Percentiles rank a stretch among this genome's conserved stretches.
phyloP scores from a whole-genome alignment of 2,797 vertebrate species.

The Chromis chromis region DNA sequence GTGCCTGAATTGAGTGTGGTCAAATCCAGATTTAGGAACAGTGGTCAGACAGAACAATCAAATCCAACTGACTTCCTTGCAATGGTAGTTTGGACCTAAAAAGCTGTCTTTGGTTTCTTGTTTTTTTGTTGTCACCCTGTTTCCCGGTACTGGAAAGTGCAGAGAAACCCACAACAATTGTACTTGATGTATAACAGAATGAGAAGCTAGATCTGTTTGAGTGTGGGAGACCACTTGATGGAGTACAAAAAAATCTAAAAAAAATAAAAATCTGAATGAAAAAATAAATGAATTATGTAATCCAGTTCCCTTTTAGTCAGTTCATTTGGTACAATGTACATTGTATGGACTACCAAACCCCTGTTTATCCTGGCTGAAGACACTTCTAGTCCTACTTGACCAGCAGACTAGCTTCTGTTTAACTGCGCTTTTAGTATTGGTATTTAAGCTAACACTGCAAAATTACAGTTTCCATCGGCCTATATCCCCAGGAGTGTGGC shows the following conservation, averaged over 20 bases:
- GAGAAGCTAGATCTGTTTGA: constrained; percentile 41
- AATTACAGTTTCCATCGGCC: neutral
- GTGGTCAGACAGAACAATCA: constrained; percentile 65
- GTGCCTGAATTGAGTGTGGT: constrained; percentile 62
- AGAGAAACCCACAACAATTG: constrained; percentile 49
- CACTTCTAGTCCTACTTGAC: neutral
- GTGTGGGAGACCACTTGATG: constrained; percentile 40
- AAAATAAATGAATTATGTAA: constrained; percentile 33
- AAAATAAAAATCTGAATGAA: constrained; percentile 16
- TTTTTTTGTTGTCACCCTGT: constrained; percentile 54
- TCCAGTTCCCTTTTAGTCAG: neutral
- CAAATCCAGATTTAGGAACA: constrained; percentile 49
- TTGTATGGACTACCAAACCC: neutral
- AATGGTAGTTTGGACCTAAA: constrained; percentile 43
- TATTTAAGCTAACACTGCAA: neutral
- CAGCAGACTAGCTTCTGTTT: neutral
- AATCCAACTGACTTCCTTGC: constrained; percentile 47
- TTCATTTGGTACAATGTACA: neutral
- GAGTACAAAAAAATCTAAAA: constrained; percentile 35
- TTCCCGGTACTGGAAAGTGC: constrained; percentile 54
- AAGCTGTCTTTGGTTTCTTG: constrained; percentile 49
- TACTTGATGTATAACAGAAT: constrained; percentile 57
- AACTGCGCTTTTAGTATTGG: neutral
- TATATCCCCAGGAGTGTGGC: too few relatives aligned
- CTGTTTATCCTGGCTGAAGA: neutral